These are phyloP conservation scores for Drosophila planitibia DNA, from an alignment of 2,888 invertebrate genomes.

Conservation along the genomic window DNA sequence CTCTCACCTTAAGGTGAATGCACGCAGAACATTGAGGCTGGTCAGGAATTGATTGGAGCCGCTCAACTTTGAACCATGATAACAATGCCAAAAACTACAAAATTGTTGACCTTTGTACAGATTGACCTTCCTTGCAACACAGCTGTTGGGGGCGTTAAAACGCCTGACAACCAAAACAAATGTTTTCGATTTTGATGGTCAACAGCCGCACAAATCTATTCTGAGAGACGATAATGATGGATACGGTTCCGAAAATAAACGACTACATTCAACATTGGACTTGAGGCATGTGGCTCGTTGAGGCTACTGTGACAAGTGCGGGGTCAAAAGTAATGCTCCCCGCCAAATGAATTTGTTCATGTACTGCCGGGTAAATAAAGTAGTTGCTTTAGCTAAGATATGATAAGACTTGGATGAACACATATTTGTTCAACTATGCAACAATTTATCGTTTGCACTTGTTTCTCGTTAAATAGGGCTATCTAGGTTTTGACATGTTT, in stretches of 20 bases:
- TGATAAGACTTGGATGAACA: neutral
- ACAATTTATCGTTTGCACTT: neutral
- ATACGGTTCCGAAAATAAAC: neutral
- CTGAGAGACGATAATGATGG: conserved; percentile 41
- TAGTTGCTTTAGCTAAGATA: neutral
- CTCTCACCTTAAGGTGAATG: conserved; percentile 31
- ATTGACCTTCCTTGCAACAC: conserved; percentile 53
- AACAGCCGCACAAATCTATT: conserved; percentile 41
- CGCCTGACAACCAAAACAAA: conserved; percentile 23
- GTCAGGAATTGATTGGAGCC: conserved; percentile 47
- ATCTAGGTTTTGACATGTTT: neutral
- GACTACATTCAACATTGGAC: neutral
- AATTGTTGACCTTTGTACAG: neutral
- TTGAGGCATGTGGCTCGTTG: conserved; percentile 9
- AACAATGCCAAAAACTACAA: conserved; percentile 23
- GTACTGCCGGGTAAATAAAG: neutral
- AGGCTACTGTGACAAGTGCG: conserved; percentile 9
- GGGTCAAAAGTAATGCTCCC: conserved; percentile 23
- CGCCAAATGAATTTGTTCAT: neutral
- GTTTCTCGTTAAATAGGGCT: neutral
- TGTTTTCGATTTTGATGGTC: conserved; percentile 29
- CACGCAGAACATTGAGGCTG: conserved; percentile 48
- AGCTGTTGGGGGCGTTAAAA: conserved; percentile 17
- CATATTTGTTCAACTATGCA: conserved; percentile 12
- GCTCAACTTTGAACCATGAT: conserved; percentile 65